Evolutionary conservation across 1,140 invertebrate genomes (phyloP).

Genomic region (Hetaerina americana): DNA sequence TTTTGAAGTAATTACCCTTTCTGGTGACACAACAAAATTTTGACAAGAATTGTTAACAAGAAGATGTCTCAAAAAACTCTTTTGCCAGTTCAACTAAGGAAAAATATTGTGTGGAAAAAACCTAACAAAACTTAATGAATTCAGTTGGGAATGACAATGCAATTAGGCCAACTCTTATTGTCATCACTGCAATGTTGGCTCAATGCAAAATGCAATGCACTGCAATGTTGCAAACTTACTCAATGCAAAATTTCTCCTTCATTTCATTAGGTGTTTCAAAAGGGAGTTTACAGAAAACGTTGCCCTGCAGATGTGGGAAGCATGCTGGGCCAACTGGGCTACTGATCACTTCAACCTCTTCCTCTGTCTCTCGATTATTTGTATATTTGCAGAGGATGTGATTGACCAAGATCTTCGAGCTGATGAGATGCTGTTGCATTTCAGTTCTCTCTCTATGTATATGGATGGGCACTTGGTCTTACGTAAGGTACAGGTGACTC

Average conservation of each 20-base stretch:
- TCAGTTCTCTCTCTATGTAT: slow-evolving; percentile 88
- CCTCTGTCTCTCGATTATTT: slow-evolving; percentile 77
- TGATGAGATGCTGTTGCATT: slow-evolving; percentile 88
- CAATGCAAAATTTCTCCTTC: too few species aligned
- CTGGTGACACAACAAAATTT: too few species aligned
- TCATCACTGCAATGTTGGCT: too few species aligned
- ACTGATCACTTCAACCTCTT: slow-evolving; percentile 90
- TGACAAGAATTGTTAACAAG: too few species aligned
- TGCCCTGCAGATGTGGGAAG: slow-evolving; percentile 82
- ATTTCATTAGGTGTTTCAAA: slow-evolving; percentile 57
- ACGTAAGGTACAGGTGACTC: slow-evolving; percentile 45
- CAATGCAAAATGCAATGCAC: background rate
- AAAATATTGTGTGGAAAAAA: too few species aligned
- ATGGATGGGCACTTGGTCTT: slow-evolving; percentile 87
- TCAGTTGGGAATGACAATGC: too few species aligned
- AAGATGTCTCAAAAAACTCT: too few species aligned
- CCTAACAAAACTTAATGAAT: too few species aligned
- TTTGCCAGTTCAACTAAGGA: too few species aligned
- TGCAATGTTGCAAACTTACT: background rate
- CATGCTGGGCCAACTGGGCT: slow-evolving; percentile 87
- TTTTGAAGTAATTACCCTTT: too few species aligned
- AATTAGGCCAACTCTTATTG: too few species aligned
- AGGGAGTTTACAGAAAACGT: slow-evolving; percentile 78
- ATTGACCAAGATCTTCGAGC: slow-evolving; percentile 76
- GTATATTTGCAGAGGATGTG: slow-evolving; percentile 84